A percentile compares a stretch with the other conserved stretches of the same genome.
Evolutionary conservation across 2,888 invertebrate species (phyloP).

Genomic region (Maniola hyperantus): DNA sequence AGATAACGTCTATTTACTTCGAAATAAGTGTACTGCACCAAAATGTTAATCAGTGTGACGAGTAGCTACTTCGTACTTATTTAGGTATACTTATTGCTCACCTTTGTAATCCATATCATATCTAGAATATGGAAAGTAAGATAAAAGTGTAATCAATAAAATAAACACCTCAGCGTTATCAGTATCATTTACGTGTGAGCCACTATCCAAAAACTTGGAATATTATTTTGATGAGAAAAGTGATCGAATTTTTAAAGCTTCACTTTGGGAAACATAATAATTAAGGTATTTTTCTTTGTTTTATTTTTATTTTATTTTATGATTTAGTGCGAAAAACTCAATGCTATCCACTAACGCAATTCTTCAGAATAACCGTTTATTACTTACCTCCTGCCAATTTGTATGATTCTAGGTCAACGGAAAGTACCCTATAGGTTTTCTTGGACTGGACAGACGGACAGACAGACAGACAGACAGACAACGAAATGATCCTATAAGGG

Average conservation of each 20-base stretch:
- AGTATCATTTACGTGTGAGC: constrained; percentile 16
- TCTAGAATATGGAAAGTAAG: constrained; percentile 22
- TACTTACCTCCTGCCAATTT: no score
- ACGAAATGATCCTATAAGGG: no score
- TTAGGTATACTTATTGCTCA: constrained; percentile 8
- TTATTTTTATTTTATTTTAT: neutral
- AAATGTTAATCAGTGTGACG: no score
- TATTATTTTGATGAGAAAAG: neutral
- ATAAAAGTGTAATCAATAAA: constrained; percentile 34
- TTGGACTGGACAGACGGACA: no score
- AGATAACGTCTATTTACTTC: no score
- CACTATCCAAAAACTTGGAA: constrained; percentile 14
- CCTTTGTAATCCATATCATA: constrained; percentile 5
- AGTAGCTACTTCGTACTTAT: neutral
- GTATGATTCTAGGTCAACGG: no score
- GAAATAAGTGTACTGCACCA: no score
- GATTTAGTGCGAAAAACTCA: no score
- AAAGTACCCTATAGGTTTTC: no score
- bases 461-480: no score
- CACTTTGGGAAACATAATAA: neutral
- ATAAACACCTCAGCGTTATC: constrained; percentile 21
- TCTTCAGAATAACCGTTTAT: no score
- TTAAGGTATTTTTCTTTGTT: neutral
- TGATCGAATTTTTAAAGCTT: neutral
- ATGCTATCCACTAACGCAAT: no score